phyloP scores from a whole-genome alignment of 2,797 vertebrate genomes.

The Oophaga sylvatica region DNA sequence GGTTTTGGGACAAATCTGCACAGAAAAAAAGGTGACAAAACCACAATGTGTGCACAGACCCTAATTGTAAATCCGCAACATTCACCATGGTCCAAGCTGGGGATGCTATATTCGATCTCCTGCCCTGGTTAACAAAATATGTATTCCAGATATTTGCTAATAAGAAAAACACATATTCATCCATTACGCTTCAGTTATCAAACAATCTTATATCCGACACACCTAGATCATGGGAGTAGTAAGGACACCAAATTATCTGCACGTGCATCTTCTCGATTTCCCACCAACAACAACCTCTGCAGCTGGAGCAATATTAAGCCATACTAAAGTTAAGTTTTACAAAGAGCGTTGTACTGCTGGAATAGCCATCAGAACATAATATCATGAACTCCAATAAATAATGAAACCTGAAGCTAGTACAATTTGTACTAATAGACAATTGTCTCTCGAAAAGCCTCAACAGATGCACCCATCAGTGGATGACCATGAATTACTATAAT shows the following conservation, averaged over 20 bases:
- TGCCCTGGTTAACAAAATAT: not conserved
- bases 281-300: conserved; percentile 16
- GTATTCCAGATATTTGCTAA: not conserved
- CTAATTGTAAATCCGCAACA: not conserved
- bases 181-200: not conserved
- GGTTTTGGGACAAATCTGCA: too few relatives aligned
- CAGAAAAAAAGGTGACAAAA: too few relatives aligned
- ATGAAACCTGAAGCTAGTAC: conserved; percentile 28
- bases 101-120: not conserved
- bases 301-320: conserved; percentile 19
- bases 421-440: conserved; percentile 39
- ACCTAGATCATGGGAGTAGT: conserved; percentile 10
- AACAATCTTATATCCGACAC: not conserved
- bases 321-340: not conserved
- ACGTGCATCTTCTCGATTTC: conserved; percentile 14
- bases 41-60: too few relatives aligned
- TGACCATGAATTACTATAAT: conserved; percentile 9
- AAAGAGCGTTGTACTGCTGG: conserved; percentile 17
- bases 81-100: not conserved
- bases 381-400: conserved; percentile 40
- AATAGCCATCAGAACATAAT: conserved; percentile 34
- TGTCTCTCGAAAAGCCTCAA: conserved; percentile 26
- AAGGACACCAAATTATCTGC: not conserved
- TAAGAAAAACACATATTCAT: not conserved
- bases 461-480: conserved; percentile 37